Evolutionary conservation across 1,140 invertebrate genomes (phyloP).

Genomic region (Apis laboriosa): DNA sequence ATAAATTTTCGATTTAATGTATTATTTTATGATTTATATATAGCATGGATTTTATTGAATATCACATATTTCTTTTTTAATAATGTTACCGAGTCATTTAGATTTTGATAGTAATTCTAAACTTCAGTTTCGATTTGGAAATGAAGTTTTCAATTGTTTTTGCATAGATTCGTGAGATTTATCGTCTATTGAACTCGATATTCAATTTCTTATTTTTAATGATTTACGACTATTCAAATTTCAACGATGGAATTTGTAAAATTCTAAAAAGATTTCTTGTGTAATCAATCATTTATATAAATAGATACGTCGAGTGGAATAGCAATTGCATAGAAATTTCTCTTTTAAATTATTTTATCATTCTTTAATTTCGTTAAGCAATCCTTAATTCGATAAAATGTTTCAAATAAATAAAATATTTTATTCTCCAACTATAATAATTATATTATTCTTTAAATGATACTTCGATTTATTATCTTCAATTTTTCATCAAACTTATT

Average conservation of each 20-base stretch:
- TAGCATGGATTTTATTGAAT: background rate
- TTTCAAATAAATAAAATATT: too few species aligned
- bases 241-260: background rate
- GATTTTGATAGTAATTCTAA: background rate
- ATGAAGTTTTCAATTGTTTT: background rate
- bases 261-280: background rate
- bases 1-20: background rate
- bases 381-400: too few species aligned
- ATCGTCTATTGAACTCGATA: background rate
- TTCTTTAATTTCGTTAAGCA: background rate
- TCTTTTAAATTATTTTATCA: background rate
- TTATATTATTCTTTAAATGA: background rate
- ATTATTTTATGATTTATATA: too few species aligned
- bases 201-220: background rate
- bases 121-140: background rate
- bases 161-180: background rate
- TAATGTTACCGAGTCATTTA: background rate
- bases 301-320: background rate
- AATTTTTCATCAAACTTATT: too few species aligned
- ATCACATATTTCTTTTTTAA: slow-evolving; percentile 3
- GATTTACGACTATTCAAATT: background rate
- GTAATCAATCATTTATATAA: background rate
- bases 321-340: background rate
- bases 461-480: too few species aligned
- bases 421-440: background rate